Base-by-base conservation (phyloP, 1,140 invertebrate genomes). In the Lordiphosa stackelbergi region DNA sequence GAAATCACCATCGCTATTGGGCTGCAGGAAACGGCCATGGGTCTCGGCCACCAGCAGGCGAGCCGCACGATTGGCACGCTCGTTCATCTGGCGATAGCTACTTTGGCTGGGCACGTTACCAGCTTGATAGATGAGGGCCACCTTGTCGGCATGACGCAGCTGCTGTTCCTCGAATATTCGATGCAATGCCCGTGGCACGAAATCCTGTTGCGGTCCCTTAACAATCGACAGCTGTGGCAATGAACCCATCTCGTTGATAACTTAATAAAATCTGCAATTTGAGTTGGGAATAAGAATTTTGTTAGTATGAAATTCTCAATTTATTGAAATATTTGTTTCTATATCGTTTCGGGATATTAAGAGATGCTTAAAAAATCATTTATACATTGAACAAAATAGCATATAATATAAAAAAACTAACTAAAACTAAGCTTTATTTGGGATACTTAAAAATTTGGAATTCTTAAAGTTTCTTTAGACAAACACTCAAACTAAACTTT, bases 1-100 rank as follows among this genome's bases (percentile, higher is more conserved):
- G 54, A 88, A 91, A 66, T 93, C 92, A 0, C 91, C 91, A 77
- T 94, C 92, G 1, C 71, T 72, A 70, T 94, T 94, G 1, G 88
- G 73, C 19, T 88, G 66, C 22, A 84, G 81, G 9, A 62, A 81
- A 72, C 72, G 62, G 58, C 61, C 85, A 56, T 13, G 88, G 85
- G 52, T 87, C 83, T 54, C 90, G 84, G n/a, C 57, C 8, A 90
- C 69, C 2, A 94, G 85, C 0, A 88, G 89, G 6, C 90, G 81
- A 0, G 92, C 92, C 4, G 94, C 74, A 35, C 90, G 89, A 73
- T 93, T 93, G 1, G 91, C 90, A 2, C 88, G 73, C 1, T 86
- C 85, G 53, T 93, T 90, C 37, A 94, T 84, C 57, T 93, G 89
- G 4, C 89, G 83, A 65, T 92, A 94, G 22, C 89, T 90, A 4